A percentile compares a stretch with the other conserved stretches of the same genome.
Evolutionary conservation across 2,888 invertebrate genomes (phyloP).

Genomic region (Rhagonycha fulva): DNA sequence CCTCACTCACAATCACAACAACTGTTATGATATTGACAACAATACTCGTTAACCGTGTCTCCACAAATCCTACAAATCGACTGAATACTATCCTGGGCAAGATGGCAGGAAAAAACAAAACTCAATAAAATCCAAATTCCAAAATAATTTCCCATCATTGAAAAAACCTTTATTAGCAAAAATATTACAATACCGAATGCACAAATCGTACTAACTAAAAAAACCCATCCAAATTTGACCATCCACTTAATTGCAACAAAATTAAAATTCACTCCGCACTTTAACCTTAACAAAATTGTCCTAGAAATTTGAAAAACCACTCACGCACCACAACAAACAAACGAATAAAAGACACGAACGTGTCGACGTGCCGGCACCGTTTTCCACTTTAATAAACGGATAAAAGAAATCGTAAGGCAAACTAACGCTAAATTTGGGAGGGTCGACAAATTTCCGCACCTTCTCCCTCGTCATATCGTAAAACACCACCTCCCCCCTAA

Average conservation of each 20-base stretch:
- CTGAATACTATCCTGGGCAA: conserved; percentile 24
- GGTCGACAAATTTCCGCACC: conserved; percentile 56
- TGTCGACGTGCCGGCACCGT: conserved; percentile 11
- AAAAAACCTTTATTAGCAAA: background rate
- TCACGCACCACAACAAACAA: background rate
- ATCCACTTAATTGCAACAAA: background rate
- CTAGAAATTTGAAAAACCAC: background rate
- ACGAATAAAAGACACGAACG: background rate
- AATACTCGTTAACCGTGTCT: conserved; percentile 30
- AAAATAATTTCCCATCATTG: background rate
- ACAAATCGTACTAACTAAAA: background rate
- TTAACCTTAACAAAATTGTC: background rate
- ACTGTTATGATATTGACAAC: conserved; percentile 31
- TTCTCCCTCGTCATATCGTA: conserved; percentile 58
- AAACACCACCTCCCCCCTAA: conserved; percentile 46
- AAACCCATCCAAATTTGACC: background rate
- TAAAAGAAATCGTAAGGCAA: conserved; percentile 69
- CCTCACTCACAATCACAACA: conserved; percentile 35
- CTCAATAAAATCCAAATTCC: background rate
- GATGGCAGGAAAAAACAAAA: background rate
- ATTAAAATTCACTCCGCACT: background rate
- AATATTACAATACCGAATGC: background rate
- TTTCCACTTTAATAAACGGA: conserved; percentile 56
- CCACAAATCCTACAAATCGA: conserved; percentile 34
- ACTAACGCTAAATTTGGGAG: conserved; percentile 60